These are phyloP conservation scores for Stegodyphus mimosarum DNA, from an alignment of 1,140 invertebrate genomes.

Conservation along the genomic window DNA sequence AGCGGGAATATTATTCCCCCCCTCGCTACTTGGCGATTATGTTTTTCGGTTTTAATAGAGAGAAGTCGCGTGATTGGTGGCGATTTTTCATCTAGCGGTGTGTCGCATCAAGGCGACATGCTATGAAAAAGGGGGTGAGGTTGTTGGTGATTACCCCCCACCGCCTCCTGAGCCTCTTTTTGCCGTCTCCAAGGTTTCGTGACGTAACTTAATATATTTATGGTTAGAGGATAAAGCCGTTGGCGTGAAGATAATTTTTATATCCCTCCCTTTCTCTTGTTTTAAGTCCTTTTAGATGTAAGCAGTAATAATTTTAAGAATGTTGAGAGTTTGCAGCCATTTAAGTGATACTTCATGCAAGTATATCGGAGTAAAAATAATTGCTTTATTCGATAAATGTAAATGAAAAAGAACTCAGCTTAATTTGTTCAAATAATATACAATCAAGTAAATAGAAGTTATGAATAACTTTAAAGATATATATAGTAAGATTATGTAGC, in stretches of 20 bases:
- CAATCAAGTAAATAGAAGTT: no score
- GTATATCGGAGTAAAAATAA: no score
- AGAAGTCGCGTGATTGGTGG: slow-evolving; percentile 29
- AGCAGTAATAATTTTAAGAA: no score
- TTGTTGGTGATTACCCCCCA: background rate
- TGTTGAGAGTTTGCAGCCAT: no score
- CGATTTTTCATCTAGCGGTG: slow-evolving; percentile 45
- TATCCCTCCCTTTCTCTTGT: background rate
- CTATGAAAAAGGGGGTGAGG: background rate
- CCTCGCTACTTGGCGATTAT: slow-evolving; percentile 17
- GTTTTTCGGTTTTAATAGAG: slow-evolving; percentile 27
- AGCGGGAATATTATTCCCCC: background rate
- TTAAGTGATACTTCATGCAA: no score
- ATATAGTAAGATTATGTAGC: no score
- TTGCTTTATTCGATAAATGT: no score
- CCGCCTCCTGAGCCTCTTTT: background rate
- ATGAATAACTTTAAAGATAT: no score
- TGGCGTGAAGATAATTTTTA: background rate
- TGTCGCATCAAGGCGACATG: slow-evolving; percentile 36
- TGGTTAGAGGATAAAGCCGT: background rate
- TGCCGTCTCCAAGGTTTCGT: background rate
- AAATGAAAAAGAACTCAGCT: no score
- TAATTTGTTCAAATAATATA: no score
- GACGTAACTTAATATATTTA: background rate
- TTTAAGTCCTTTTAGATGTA: no score